These are phyloP conservation scores for Mesembrinibis cayennensis DNA, from an alignment of 2,113 vertebrate species.

Conservation along the genomic window DNA sequence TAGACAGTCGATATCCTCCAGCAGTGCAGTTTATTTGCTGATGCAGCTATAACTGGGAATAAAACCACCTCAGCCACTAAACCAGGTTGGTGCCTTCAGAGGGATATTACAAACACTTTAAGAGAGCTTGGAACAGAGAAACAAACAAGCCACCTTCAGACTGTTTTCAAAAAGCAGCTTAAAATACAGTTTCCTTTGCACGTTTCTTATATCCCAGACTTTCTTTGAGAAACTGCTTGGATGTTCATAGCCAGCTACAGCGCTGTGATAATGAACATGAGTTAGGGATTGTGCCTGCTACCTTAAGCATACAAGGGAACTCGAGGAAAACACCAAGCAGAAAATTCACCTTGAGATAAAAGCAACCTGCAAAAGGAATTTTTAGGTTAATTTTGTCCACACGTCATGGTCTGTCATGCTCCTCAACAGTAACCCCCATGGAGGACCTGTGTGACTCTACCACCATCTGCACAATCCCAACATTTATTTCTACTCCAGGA, in stretches of 20 bases:
- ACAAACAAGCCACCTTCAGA: background rate
- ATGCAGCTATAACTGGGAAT: background rate
- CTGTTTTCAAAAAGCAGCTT: background rate
- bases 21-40: background rate
- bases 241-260: background rate
- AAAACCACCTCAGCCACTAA: background rate
- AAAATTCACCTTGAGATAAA: background rate
- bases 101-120: background rate
- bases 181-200: background rate
- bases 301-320: fast-evolving
- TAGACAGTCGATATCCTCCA: background rate
- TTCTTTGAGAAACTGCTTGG: background rate
- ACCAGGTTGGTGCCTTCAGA: background rate
- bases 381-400: background rate
- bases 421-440: background rate
- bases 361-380: background rate
- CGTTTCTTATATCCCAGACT: background rate
- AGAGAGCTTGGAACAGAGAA: background rate
- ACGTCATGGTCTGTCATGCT: fast-evolving
- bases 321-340: background rate
- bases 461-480: background rate
- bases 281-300: fast-evolving
- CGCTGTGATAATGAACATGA: background rate
- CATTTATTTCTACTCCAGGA: background rate
- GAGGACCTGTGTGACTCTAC: background rate